phyloP scores from a whole-genome alignment of 2,888 invertebrate species.

The Auanema sp. region DNA sequence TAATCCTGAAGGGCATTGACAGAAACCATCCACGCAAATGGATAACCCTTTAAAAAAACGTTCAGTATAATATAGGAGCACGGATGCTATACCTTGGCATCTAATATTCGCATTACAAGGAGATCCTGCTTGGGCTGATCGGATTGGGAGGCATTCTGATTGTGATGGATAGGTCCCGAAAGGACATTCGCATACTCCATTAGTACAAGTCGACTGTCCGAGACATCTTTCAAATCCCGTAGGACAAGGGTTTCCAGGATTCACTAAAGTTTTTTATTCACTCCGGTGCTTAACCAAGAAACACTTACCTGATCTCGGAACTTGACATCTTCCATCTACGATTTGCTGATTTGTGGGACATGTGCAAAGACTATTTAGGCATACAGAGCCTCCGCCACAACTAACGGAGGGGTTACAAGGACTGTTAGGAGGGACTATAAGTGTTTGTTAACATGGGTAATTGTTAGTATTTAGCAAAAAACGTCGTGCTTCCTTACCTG shows the following conservation, averaged over 20 bases:
- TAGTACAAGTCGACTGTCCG: conserved; percentile 53
- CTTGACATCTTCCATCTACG: conserved; percentile 48
- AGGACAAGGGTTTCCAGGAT: conserved; percentile 51
- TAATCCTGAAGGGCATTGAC: conserved; percentile 48
- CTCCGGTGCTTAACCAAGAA: neutral
- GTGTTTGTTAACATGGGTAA: conserved; percentile 10
- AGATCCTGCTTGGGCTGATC: conserved; percentile 31
- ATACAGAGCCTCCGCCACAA: conserved; percentile 40
- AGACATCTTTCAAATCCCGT: conserved; percentile 37
- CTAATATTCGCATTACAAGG: conserved; percentile 23
- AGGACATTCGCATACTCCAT: conserved; percentile 42
- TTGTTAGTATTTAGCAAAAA: neutral
- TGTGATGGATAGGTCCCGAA: conserved; percentile 23
- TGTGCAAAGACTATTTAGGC: conserved; percentile 38
- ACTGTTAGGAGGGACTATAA: conserved; percentile 56
- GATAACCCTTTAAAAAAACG: conserved; percentile 28
- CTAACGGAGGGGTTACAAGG: conserved; percentile 36
- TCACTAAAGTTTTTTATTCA: neutral
- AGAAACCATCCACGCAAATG: conserved; percentile 48
- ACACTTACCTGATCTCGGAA: conserved; percentile 48
- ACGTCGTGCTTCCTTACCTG: conserved; percentile 40
- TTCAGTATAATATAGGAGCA: no score
- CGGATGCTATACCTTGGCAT: conserved; percentile 29
- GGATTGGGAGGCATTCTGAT: conserved; percentile 34
- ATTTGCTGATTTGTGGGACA: conserved; percentile 44